Base-by-base conservation (phyloP, 2,113 vertebrate species). In the Saguinus midas region DNA sequence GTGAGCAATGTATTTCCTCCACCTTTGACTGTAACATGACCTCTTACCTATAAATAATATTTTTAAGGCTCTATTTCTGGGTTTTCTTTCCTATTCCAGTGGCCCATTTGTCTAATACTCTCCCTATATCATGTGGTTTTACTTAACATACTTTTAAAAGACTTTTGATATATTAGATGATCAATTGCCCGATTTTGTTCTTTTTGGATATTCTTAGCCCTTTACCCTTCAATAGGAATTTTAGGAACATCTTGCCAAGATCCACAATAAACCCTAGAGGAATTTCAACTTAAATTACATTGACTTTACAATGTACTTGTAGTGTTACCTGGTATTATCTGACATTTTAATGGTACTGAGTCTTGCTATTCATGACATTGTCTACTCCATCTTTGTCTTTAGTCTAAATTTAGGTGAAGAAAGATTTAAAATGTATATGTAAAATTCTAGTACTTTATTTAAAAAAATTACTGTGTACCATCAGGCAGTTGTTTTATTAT, bases 291-390 rank as follows among this genome's bases (percentile, higher is more conserved):
- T 72, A 94, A 76, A 66, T 87, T 90, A 18, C 14, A 43, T 50
- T 92, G n/a, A 87, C 66, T 83, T 97, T 76, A 11, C 5, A 97
- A 73, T 70, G 55, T 85, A 70, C 58, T 35, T 68, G 61, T 68
- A 18, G 32, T 68, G 66, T n/a, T 68, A 68, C 82, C 83, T 79
- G 70, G 7, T 57, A 12, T 27, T 83, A 85, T 83, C 58, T 92
- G 43, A 92, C 10, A 76, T 87, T 13, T 68, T 92, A 70, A 91
- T 85, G 32, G 14, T 48, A 12, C 40, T 58, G 23, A 43, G 13
- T 57, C 11, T 50, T 85, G 48, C 52, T 86, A 79, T 25, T 95
- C 45, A 84, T 52, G 45, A 80, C 21, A 94, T 32, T 78, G 16
- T 35, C 8, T 52, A 50, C 32, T 5, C 45, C 70, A 48, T 0